Base-by-base conservation (phyloP, 2,888 invertebrate genomes). In the Scelioninae gen. 2 region DNA sequence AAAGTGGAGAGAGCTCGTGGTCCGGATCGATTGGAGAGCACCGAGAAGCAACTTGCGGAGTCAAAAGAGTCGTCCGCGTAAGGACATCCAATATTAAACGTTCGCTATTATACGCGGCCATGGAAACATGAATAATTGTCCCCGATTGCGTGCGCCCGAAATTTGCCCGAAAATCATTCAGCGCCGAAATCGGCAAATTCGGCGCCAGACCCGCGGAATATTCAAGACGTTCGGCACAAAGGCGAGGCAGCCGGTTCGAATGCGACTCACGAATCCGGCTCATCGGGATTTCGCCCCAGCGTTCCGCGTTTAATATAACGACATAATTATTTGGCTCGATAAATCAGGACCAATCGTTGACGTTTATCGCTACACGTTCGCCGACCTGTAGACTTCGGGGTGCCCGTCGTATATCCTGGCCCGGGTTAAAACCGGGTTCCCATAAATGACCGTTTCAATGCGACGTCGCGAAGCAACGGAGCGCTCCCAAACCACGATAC, bases 121-220 rank as follows among this genome's bases (percentile, higher is more conserved):
- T 83, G 81, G n/a, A 83, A 83, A 83, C 80, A 80, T 83, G 82
- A 83, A 81, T 82, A 82, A 82, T 81, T 79, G 80, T 77, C 63
- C 48, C 72, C 78, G 79, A 81, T 83, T 82, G 82, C 78, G 77
- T 76, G 46, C 75, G 73, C 65, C 78, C 74, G 70, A 78, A 79
- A 81, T 81, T 81, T 77, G n/a, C 76, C 48, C 58, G 69, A 73
- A 67, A 41, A 71, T 58, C 61, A 73, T 60, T 63, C 43, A 35
- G 25, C 48, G 43, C 55, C 48, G 52, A 60, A 61, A 65, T 33
- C 11, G 63, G 46, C 22, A 37, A 58, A 52, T 58, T 58, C 25
- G 28, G 57, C 25, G 61, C 57, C 45, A 48, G 57, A 63, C 60
- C 43, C 35, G 25, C 15, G 37, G 63, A 73, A 73, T 73, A 73